A percentile compares a stretch with the other conserved stretches of the same genome.
These are phyloP conservation scores for Phrynocephalus versicolor DNA, from an alignment of 2,113 vertebrate species.

Conservation along the genomic window DNA sequence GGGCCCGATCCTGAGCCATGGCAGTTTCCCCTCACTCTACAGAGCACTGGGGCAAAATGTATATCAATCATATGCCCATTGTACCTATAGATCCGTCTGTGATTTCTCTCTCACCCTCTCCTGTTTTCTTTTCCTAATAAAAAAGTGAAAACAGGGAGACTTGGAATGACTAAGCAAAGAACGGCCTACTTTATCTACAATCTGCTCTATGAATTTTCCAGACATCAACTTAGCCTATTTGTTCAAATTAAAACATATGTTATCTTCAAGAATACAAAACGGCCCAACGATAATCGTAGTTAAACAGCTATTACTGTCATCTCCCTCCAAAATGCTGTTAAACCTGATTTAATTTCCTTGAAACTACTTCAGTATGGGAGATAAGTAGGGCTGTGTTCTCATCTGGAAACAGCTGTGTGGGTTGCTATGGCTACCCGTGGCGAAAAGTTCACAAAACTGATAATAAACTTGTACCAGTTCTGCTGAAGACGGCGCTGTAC, in stretches of 20 bases:
- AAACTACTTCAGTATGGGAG: constrained; percentile 7
- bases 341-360: constrained; percentile 31
- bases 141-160: neutral
- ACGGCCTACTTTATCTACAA: neutral
- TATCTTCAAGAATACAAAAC: constrained; percentile 32
- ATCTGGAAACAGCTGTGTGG: constrained; percentile 38
- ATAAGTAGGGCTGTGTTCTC: constrained; percentile 23
- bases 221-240: neutral
- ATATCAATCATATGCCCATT: neutral
- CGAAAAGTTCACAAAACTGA: constrained; percentile 20
- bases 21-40: neutral
- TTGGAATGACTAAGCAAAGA: neutral
- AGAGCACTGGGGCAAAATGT: neutral
- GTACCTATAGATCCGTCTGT: neutral
- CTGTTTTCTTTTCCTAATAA: too few relatives aligned
- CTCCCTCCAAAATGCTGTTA: constrained; percentile 14
- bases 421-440: constrained; percentile 12
- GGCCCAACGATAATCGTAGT: constrained; percentile 18
- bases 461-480: constrained; percentile 28
- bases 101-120: neutral
- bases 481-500: neutral
- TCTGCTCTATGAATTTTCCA: neutral
- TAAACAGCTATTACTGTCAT: constrained; percentile 5
- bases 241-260: constrained; percentile 32
- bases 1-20: neutral